Base-by-base conservation (phyloP, 2,797 vertebrate genomes). In the Halcyon smyrnensis region DNA sequence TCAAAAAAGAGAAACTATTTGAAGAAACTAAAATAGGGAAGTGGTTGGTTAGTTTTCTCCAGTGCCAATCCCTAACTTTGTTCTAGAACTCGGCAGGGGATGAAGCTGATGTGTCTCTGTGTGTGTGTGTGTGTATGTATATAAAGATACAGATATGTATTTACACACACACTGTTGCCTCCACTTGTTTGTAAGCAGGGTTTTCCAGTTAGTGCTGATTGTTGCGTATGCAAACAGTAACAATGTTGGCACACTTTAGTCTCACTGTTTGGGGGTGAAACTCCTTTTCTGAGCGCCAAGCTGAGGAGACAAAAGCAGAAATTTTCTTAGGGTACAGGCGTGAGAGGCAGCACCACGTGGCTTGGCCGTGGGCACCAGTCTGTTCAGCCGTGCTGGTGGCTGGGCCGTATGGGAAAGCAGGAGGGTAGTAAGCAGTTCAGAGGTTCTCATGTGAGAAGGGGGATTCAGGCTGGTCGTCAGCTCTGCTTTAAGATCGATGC, bases 171-270 rank as follows among this genome's bases (percentile, higher is more conserved):
- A 3, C 37, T 37, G 1, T 84, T 12, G 8, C 87, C 64, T 91
- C 43, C 59, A 3, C 28, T 63, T 64, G 65, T 64, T 90, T 78
- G 62, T 85, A 91, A 74, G 45, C 87, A 95, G 68, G 79, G 76
- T 63, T 94, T 95, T 91, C 85, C 73, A 89, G 89, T 85, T 62
- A 39, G 88, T 94, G 67, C 60, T 81, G 48, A 76, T 89, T 34
- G 57, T 83, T 64, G 48, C 41, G 5, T 56, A 14, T 37, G 36
- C 48, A 56, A 70, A 48, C 39, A 64, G 64, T 17, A 32, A 43
- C 25, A 68, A 41, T 2, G 1, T 27, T 43, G 62, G 32, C 9
- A 3, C 41, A 2, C 53, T 80, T 80, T 64, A 77, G 20, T 60
- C 28, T 77, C 51, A 1, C 43, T 43, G 25, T 63, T 56, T 68